A percentile compares a stretch with the other conserved stretches of the same genome.
These are phyloP conservation scores for Anguilla rostrata DNA, from an alignment of 2,113 vertebrate genomes.

Conservation along the genomic window DNA sequence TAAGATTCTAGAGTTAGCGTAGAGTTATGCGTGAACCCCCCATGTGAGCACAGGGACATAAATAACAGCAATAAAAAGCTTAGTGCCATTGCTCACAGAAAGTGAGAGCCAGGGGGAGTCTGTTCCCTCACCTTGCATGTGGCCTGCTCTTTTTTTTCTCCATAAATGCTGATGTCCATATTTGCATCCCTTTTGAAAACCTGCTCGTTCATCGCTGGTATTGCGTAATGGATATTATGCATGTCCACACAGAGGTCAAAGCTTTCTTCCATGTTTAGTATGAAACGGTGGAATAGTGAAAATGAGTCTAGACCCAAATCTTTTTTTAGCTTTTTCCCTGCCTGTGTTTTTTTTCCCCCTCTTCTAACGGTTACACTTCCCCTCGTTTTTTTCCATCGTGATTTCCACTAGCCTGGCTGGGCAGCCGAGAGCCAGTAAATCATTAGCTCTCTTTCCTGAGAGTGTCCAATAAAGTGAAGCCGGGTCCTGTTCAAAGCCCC, in stretches of 20 bases:
- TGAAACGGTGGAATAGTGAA: slow-evolving; percentile 18
- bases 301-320: not conserved
- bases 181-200: not conserved
- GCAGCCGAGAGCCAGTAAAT: slow-evolving; percentile 2
- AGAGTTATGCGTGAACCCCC: not conserved
- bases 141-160: slow-evolving; percentile 13
- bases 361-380: not conserved
- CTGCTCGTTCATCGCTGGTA: slow-evolving; percentile 13
- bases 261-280: slow-evolving; percentile 29
- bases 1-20: not conserved
- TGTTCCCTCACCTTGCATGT: not conserved
- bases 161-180: slow-evolving; percentile 21
- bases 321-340: slow-evolving; percentile 27
- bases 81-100: slow-evolving; percentile 1
- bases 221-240: slow-evolving; percentile 15
- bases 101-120: not conserved
- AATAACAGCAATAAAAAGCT: not conserved
- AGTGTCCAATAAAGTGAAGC: not conserved
- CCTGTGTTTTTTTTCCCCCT: slow-evolving; percentile 18
- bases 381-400: slow-evolving; percentile 14
- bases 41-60: not conserved
- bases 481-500: not conserved
- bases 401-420: not conserved
- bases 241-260: not conserved
- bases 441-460: slow-evolving; percentile 9